A percentile compares a stretch with the other conserved stretches of the same genome.
Evolutionary conservation across 2,797 vertebrate species (phyloP).

Genomic region (Tapirus indicus): DNA sequence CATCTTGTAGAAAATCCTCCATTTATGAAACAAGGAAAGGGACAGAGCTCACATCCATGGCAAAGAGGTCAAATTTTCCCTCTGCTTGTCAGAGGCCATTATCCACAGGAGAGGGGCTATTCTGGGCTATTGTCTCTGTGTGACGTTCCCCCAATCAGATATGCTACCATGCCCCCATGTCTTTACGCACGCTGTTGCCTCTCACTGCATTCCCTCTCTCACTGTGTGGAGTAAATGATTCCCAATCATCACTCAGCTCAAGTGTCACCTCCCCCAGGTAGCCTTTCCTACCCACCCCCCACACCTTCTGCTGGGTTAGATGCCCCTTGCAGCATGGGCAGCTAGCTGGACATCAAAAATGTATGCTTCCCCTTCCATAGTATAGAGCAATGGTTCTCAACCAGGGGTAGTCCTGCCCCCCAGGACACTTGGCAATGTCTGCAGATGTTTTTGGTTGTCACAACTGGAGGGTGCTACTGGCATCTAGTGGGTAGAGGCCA

Average conservation of each 20-base stretch:
- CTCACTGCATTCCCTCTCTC: neutral
- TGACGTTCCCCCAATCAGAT: neutral
- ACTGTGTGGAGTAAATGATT: neutral
- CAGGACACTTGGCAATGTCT: neutral
- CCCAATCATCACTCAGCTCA: neutral
- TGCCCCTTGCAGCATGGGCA: neutral
- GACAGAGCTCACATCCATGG: neutral
- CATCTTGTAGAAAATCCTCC: neutral
- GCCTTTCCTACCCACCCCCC: neutral
- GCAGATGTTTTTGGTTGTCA: neutral
- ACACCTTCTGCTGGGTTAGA: neutral
- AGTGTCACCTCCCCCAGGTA: neutral
- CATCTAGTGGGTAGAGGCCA: neutral
- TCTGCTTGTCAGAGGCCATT: neutral
- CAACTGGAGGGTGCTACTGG: neutral
- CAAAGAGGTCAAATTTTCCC: neutral
- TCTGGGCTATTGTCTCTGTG: neutral
- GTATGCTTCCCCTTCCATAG: neutral
- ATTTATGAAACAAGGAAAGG: neutral
- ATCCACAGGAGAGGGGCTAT: neutral
- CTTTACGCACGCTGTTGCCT: neutral
- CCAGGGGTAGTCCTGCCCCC: neutral
- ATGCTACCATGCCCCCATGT: fast-evolving
- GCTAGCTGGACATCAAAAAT: neutral
- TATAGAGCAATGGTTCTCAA: neutral